phyloP scores from a whole-genome alignment of 2,888 invertebrate genomes.

The Harpagoxenus sublaevis region DNA sequence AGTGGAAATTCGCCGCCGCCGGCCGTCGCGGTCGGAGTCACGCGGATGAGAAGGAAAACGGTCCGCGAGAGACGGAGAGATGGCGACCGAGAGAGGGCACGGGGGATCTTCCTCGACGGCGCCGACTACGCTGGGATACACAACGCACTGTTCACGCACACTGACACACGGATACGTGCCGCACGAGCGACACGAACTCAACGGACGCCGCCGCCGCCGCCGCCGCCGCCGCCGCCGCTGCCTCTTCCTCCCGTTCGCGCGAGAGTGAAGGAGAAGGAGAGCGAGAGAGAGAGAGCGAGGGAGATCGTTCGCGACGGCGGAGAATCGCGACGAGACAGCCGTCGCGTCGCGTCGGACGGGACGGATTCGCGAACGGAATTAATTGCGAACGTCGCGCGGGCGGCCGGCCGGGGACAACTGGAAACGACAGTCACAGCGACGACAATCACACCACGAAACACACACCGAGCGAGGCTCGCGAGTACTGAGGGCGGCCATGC shows the following conservation, averaged over 20 bases:
- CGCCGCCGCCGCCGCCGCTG: neutral
- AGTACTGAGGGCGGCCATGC: slow-evolving; percentile 84
- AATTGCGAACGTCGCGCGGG: slow-evolving; percentile 55
- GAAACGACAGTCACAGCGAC: slow-evolving; percentile 56
- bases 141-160: slow-evolving; percentile 64
- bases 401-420: slow-evolving; percentile 15
- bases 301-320: slow-evolving; percentile 11
- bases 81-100: neutral
- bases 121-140: slow-evolving; percentile 57
- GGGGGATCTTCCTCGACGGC: slow-evolving; percentile 30
- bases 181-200: slow-evolving; percentile 66
- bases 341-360: slow-evolving; percentile 50
- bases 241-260: neutral
- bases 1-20: neutral
- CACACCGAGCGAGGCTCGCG: slow-evolving; percentile 84
- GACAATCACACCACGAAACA: slow-evolving; percentile 77
- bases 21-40: neutral
- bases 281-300: slow-evolving; percentile 1
- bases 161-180: slow-evolving; percentile 65
- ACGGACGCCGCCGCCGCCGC: slow-evolving; percentile 61
- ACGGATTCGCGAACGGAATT: slow-evolving; percentile 77
- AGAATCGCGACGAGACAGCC: slow-evolving; percentile 30
- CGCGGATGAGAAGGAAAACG: neutral
- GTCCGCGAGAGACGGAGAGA: neutral
- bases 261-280: slow-evolving; percentile 15